Percentiles rank a stretch among this genome's conserved stretches.
These are phyloP conservation scores for Typhlichthys subterraneus DNA, from an alignment of 2,797 vertebrate species.

Conservation along the genomic window DNA sequence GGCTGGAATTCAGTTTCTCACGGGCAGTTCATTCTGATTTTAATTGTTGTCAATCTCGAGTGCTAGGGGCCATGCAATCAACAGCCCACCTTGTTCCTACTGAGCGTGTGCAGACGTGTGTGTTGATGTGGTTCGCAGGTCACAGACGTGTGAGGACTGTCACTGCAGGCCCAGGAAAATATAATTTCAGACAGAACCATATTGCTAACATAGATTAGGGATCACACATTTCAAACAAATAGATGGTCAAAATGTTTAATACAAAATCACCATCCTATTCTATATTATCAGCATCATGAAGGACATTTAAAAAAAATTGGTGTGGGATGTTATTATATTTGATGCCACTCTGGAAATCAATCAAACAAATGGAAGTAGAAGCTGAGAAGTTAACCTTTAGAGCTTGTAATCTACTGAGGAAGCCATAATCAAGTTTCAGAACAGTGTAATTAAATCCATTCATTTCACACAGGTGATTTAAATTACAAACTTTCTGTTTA, in stretches of 20 bases:
- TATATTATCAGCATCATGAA: slow-evolving; percentile 20
- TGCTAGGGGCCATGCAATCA: slow-evolving; percentile 14
- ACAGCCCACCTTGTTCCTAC: slow-evolving; percentile 26
- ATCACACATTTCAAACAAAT: not conserved
- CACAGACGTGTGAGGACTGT: not conserved
- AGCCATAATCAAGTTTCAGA: slow-evolving; percentile 36
- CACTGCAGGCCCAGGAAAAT: no score
- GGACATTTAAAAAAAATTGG: slow-evolving; percentile 30
- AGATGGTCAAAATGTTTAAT: not conserved
- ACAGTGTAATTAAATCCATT: slow-evolving; percentile 35
- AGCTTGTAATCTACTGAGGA: slow-evolving; percentile 31
- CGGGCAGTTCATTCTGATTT: slow-evolving; percentile 30
- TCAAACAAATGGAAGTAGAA: slow-evolving; percentile 30
- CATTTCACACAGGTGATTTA: slow-evolving; percentile 20
- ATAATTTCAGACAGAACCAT: not conserved
- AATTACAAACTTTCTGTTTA: slow-evolving; percentile 31
- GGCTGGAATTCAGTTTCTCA: slow-evolving; percentile 31
- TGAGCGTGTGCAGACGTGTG: slow-evolving; percentile 3
- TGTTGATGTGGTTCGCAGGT: slow-evolving; percentile 9
- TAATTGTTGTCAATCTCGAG: slow-evolving; percentile 9
- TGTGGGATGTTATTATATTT: slow-evolving; percentile 35
- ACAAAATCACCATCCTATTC: slow-evolving; percentile 19
- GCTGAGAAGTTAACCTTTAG: slow-evolving; percentile 26
- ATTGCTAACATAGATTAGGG: slow-evolving; percentile 16
- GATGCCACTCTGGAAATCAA: slow-evolving; percentile 25